These are phyloP conservation scores for Callipepla squamata DNA, from an alignment of 2,113 vertebrate species.

Conservation along the genomic window DNA sequence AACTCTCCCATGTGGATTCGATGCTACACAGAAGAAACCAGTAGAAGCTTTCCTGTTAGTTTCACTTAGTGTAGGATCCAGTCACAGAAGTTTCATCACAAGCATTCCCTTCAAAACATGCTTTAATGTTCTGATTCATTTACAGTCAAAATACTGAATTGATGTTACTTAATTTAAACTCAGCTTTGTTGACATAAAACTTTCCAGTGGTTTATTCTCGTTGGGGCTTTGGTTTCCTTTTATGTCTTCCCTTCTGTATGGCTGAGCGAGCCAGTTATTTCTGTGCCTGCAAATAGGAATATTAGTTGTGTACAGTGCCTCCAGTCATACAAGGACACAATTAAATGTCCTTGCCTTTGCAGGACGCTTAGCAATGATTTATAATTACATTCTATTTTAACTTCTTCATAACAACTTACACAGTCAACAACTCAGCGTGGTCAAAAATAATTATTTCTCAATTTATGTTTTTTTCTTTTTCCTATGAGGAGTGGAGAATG, in stretches of 20 bases:
- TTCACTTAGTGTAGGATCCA: not conserved
- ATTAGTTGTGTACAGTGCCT: slow-evolving; percentile 61
- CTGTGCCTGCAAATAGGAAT: slow-evolving; percentile 53
- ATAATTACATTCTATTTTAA: slow-evolving; percentile 43
- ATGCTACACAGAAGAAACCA: not conserved
- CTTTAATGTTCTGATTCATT: slow-evolving; percentile 51
- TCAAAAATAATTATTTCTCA: not conserved
- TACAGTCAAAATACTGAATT: slow-evolving; percentile 44
- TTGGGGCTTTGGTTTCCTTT: slow-evolving; percentile 65
- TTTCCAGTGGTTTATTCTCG: slow-evolving; percentile 65
- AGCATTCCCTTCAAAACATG: slow-evolving; percentile 31
- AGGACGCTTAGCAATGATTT: slow-evolving; percentile 38
- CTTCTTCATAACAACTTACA: not conserved
- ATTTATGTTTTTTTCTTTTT: not conserved
- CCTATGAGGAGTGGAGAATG: not conserved
- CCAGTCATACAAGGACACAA: slow-evolving; percentile 54
- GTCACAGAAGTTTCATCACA: slow-evolving; percentile 22
- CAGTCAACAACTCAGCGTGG: not conserved
- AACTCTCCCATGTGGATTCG: not conserved
- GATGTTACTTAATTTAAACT: slow-evolving; percentile 61
- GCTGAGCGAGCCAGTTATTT: slow-evolving; percentile 61
- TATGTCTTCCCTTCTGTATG: slow-evolving; percentile 60
- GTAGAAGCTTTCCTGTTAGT: not conserved
- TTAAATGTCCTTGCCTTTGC: slow-evolving; percentile 38
- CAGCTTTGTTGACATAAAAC: slow-evolving; percentile 56